Evolutionary conservation across 2,113 vertebrate genomes (phyloP).

Genomic region (Calidris pygmaea): DNA sequence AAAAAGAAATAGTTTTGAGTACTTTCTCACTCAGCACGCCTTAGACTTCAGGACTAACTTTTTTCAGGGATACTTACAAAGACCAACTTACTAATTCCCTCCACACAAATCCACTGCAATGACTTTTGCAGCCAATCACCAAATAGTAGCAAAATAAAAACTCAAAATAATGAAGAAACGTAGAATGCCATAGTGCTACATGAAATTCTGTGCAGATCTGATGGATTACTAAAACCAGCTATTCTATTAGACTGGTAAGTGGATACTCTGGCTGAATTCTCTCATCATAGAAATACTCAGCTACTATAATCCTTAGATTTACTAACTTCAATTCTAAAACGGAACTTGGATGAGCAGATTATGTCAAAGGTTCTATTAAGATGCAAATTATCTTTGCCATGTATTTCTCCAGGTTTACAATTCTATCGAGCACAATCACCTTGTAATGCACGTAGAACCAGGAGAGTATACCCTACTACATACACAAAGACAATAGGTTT

Average conservation of each 20-base stretch:
- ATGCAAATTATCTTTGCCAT: background rate
- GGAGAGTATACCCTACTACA: background rate
- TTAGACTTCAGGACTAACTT: background rate
- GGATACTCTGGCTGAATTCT: background rate
- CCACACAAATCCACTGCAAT: background rate
- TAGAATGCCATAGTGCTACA: rapidly evolving
- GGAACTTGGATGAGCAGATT: background rate
- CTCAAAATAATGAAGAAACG: background rate
- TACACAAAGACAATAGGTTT: background rate
- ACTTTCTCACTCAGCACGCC: background rate
- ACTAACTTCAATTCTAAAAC: background rate
- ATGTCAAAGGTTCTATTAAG: background rate
- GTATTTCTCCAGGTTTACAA: background rate
- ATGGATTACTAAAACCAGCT: background rate
- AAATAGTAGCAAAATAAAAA: background rate
- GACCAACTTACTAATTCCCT: background rate
- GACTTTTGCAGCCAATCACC: background rate
- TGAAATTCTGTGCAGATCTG: background rate
- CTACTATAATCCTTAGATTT: background rate
- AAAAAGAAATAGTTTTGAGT: too few species aligned
- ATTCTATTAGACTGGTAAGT: background rate
- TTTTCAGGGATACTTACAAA: background rate
- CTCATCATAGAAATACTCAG: background rate
- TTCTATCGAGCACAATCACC: background rate
- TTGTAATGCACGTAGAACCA: background rate